Conservation (phyloP, 1,140 invertebrate species). For the Drosophila orosa region DNA sequence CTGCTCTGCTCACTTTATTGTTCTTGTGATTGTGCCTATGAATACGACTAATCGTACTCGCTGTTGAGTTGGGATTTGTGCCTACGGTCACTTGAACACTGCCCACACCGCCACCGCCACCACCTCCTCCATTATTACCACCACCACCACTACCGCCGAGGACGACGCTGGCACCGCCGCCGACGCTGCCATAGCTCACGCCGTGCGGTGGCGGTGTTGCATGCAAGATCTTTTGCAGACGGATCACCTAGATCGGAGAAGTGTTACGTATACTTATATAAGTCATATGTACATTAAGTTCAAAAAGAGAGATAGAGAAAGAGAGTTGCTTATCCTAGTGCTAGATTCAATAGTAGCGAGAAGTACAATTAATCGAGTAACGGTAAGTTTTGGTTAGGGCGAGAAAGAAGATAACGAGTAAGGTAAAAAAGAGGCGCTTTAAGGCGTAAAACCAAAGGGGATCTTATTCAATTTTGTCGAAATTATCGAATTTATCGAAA, state of each 20-base stretch:
- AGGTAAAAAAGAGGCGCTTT: constrained; percentile 13
- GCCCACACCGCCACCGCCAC: constrained; percentile 61
- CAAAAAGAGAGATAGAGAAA: constrained; percentile 1
- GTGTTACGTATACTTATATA: constrained; percentile 60
- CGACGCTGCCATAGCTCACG: constrained; percentile 70
- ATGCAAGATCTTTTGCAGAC: constrained; percentile 84
- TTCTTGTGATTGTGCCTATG: constrained; percentile 83
- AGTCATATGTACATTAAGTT: constrained; percentile 37
- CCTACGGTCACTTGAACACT: constrained; percentile 83
- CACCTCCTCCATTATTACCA: constrained; percentile 16
- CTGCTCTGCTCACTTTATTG: constrained; percentile 83
- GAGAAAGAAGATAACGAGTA: constrained; percentile 17
- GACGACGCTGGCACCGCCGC: constrained; percentile 43
- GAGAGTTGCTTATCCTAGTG: constrained; percentile 28
- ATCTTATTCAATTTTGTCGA: neutral
- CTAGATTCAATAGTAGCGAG: constrained; percentile 34
- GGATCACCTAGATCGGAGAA: constrained; percentile 79
- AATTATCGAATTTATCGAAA: neutral
- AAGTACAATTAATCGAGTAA: constrained; percentile 18
- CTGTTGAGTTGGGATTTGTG: constrained; percentile 81
- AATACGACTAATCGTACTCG: constrained; percentile 84
- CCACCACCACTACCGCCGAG: constrained; percentile 30
- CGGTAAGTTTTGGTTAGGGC: constrained; percentile 14
- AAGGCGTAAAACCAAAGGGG: constrained; percentile 7
- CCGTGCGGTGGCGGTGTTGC: constrained; percentile 80